phyloP scores from a whole-genome alignment of 2,888 invertebrate genomes.

The Arctia plantaginis region DNA sequence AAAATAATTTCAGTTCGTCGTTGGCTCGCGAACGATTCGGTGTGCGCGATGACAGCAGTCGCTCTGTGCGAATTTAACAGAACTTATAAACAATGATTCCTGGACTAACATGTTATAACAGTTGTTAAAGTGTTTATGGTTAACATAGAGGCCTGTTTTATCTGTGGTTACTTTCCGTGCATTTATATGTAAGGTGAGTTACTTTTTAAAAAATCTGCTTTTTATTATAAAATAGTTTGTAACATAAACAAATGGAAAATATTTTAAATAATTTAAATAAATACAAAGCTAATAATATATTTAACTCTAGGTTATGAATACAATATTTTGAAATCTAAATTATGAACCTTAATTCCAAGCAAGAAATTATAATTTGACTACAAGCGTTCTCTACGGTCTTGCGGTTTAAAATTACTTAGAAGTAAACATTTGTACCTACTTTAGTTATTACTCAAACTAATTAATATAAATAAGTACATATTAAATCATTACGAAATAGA shows the following conservation, averaged over 20 bases:
- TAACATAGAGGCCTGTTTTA: conserved; percentile 1
- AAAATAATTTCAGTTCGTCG: conserved; percentile 17
- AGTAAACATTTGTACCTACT: too few species aligned
- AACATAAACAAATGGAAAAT: background rate
- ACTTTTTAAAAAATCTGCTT: background rate
- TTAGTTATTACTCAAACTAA: background rate
- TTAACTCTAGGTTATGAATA: background rate
- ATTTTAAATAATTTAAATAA: background rate
- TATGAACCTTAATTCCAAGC: background rate
- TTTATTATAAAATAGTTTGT: background rate
- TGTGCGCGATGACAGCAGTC: conserved; percentile 8
- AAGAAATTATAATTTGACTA: background rate
- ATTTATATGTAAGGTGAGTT: conserved; percentile 15
- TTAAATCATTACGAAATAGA: background rate
- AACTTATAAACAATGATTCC: conserved; percentile 42
- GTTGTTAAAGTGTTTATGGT: conserved; percentile 29
- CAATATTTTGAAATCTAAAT: background rate
- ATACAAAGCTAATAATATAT: background rate
- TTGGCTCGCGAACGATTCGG: conserved; percentile 26
- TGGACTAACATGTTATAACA: conserved; percentile 9
- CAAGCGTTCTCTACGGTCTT: background rate
- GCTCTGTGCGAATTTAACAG: conserved; percentile 20
- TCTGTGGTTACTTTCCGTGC: conserved; percentile 4
- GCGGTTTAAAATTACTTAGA: background rate
- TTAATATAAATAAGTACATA: background rate